A percentile compares a stretch with the other conserved stretches of the same genome.
These are phyloP conservation scores for Characodon lateralis DNA, from an alignment of 2,797 vertebrate species.

Conservation along the genomic window DNA sequence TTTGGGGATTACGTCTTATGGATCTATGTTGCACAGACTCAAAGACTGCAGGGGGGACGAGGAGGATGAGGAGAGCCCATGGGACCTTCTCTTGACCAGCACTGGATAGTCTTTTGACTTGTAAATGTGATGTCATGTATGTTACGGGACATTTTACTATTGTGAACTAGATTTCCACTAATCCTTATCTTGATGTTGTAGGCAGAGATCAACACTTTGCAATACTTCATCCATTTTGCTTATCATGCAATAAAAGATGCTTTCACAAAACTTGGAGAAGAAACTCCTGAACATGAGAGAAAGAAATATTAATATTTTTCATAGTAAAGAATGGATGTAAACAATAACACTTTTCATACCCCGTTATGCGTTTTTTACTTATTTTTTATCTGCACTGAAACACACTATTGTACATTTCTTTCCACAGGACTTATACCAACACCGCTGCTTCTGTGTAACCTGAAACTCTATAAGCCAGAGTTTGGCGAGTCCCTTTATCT, in stretches of 20 bases:
- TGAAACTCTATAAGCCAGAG: conserved; percentile 6
- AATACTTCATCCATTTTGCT: neutral
- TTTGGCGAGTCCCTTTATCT: conserved; percentile 35
- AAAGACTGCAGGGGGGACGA: neutral
- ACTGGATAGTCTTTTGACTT: neutral
- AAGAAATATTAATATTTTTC: conserved; percentile 13
- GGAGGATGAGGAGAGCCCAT: neutral
- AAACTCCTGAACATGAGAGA: neutral
- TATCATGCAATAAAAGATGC: neutral
- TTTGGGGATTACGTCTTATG: neutral
- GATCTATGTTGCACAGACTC: neutral
- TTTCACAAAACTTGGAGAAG: conserved; percentile 14
- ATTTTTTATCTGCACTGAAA: conserved; percentile 28
- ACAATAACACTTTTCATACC: conserved; percentile 18
- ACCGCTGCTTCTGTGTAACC: conserved; percentile 16
- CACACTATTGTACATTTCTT: conserved; percentile 6
- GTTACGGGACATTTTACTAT: neutral
- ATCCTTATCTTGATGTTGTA: neutral
- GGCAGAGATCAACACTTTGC: neutral
- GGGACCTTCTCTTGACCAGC: neutral
- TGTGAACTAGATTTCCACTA: neutral
- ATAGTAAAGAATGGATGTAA: conserved; percentile 19
- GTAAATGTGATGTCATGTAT: neutral
- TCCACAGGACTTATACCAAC: conserved; percentile 6
- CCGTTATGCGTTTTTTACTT: conserved; percentile 11